Evolutionary conservation across 1,140 invertebrate species (phyloP).

Genomic region (Plectrocnemia conspersa): DNA sequence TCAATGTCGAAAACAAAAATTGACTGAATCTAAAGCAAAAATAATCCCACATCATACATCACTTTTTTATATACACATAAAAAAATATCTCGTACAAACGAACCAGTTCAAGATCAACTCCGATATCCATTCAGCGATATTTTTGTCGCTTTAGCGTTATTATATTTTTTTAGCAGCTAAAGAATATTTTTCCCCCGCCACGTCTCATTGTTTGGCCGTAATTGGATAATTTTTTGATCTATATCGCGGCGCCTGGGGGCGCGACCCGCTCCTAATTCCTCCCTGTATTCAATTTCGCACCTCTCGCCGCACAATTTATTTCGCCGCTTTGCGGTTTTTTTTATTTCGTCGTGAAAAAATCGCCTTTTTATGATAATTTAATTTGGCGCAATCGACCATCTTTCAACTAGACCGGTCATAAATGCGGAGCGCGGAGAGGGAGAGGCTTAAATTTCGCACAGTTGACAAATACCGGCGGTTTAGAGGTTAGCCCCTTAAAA

Average conservation of each 20-base stretch:
- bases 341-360: slow-evolving; percentile 7
- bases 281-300: slow-evolving; percentile 17
- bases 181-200: slow-evolving; percentile 1
- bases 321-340: background rate
- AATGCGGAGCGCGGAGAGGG: no score
- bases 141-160: no score
- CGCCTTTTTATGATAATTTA: slow-evolving; percentile 25
- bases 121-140: no score
- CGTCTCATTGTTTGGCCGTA: background rate
- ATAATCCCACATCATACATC: no score
- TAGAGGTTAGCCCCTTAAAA: no score
- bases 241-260: slow-evolving; percentile 6
- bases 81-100: no score
- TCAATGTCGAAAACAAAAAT: no score
- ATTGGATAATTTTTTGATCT: slow-evolving; percentile 15
- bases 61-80: no score
- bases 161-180: background rate
- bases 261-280: slow-evolving; percentile 9
- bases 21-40: no score
- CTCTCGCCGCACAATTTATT: background rate
- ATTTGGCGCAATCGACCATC: slow-evolving; percentile 20
- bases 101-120: no score
- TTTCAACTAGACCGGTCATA: slow-evolving; percentile 13
- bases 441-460: slow-evolving; percentile 22
- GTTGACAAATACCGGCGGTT: slow-evolving; percentile 22